These are phyloP conservation scores for Chelonoidis abingdonii DNA, from an alignment of 2,113 vertebrate genomes.

Conservation along the genomic window DNA sequence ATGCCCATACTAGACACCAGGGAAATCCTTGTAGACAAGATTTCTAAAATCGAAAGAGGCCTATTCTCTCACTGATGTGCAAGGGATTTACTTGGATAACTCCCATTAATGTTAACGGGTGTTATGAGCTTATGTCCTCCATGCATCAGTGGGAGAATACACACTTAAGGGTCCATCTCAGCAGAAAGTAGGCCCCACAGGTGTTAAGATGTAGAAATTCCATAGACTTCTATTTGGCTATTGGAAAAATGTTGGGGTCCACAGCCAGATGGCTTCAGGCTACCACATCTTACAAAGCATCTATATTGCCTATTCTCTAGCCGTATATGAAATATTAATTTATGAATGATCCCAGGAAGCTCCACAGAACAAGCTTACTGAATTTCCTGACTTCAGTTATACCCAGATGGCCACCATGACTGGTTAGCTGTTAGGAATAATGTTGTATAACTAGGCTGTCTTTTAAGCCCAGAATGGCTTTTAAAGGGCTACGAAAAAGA, in stretches of 20 bases:
- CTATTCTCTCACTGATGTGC: slow-evolving; percentile 66
- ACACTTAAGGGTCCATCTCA: slow-evolving; percentile 25
- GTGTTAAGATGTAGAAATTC: background rate
- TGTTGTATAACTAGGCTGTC: background rate
- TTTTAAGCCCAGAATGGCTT: background rate
- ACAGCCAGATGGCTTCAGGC: background rate
- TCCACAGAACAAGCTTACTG: background rate
- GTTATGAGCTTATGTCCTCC: slow-evolving; percentile 54
- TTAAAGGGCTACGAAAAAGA: background rate
- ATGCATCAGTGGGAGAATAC: slow-evolving; percentile 18
- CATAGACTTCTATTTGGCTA: background rate
- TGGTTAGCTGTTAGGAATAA: background rate
- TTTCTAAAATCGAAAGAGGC: slow-evolving; percentile 76
- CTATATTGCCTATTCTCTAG: background rate
- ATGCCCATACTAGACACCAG: slow-evolving; percentile 80
- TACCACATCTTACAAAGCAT: background rate
- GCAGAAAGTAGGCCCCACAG: background rate
- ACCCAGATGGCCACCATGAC: background rate
- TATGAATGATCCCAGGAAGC: background rate
- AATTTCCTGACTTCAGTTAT: background rate
- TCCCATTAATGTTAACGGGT: slow-evolving; percentile 65
- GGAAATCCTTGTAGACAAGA: slow-evolving; percentile 79
- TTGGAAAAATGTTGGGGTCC: background rate
- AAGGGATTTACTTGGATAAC: slow-evolving; percentile 67
- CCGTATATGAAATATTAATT: background rate